Evolutionary conservation across 2,113 vertebrate genomes (phyloP).

Genomic region (Synodontis membranacea): DNA sequence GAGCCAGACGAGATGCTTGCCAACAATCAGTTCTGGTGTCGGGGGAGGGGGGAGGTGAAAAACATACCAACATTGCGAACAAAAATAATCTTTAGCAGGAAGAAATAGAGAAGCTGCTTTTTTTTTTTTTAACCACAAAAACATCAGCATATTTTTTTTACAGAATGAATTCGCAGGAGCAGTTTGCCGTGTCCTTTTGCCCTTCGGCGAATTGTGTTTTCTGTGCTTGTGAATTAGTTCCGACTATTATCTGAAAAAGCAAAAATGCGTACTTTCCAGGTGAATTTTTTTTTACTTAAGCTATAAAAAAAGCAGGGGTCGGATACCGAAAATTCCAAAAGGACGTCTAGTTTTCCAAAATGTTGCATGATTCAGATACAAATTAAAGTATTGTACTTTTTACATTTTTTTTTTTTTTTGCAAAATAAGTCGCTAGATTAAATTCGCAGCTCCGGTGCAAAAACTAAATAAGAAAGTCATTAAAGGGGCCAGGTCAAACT

Average conservation of each 20-base stretch:
- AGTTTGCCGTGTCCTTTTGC: background rate
- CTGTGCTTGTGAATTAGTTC: background rate
- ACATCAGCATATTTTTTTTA: background rate
- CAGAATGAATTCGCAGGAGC: background rate
- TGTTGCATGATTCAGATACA: background rate
- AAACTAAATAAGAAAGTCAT: too few relatives aligned
- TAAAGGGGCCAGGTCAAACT: too few relatives aligned
- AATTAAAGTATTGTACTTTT: background rate
- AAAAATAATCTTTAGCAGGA: background rate
- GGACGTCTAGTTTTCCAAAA: background rate
- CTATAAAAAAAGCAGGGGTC: too few relatives aligned
- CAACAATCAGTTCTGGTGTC: background rate
- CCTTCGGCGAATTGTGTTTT: background rate
- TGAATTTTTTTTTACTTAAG: too few relatives aligned
- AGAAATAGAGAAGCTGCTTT: background rate
- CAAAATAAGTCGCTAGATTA: background rate
- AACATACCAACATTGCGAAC: background rate
- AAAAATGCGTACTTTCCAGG: too few relatives aligned
- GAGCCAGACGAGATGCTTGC: background rate
- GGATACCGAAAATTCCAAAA: background rate
- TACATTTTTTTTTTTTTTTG: too few relatives aligned
- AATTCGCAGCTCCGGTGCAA: background rate
- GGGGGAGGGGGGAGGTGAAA: background rate
- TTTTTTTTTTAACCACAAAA: background rate
- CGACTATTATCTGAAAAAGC: too few relatives aligned